Base-by-base conservation (phyloP, 2,113 vertebrate genomes). In the Megaceryle torquata region DNA sequence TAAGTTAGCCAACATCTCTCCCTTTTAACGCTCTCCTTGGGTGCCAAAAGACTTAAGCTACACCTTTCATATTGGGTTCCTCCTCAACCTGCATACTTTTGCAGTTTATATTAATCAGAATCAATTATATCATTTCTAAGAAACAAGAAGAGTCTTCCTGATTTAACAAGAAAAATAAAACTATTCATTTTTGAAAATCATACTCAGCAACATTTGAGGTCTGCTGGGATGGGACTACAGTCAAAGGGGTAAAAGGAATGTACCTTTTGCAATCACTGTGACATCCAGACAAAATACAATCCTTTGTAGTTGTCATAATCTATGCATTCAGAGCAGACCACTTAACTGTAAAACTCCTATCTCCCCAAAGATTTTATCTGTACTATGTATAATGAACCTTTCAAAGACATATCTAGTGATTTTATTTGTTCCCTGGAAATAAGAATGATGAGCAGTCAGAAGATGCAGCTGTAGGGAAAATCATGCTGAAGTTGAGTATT, bases 401-500 rank as follows among this genome's bases (percentile, higher is more conserved):
- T 92, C 76, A 88, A 22, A 83, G 71, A 18, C n/a, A 10, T 24
- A 59, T 29, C 77, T 48, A 84, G 39, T 91, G 69, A 95, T 82
- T 51, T 53, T 82, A 33, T 48, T 92, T 89, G 48, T 89, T 95
- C 74, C 76, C 33, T 93, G 89, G 89, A 93, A 94, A 92, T 48
- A 51, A 53, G 67, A 92, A 60, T 48, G 72, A 93, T 48, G 39
- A 68, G 26, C 46, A 96, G 77, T 93, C 89, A 95, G 86, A 68
- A 95, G 76, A 91, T 11, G 28, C 18, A 56, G 86, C 28, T 82
- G 51, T 39, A 84, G 48, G 88, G 69, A 95, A 93, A 92, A 91
- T 87, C 86, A 89, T 0, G 1, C 39, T 84, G 61, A 78, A 22
- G 14, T 22, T 83, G 68, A 92, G 50, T 82, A 83, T 63, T 82